Percentiles rank a stretch among this genome's conserved stretches.
These are phyloP conservation scores for Colletes collaris DNA, from an alignment of 2,888 invertebrate genomes.

Conservation along the genomic window DNA sequence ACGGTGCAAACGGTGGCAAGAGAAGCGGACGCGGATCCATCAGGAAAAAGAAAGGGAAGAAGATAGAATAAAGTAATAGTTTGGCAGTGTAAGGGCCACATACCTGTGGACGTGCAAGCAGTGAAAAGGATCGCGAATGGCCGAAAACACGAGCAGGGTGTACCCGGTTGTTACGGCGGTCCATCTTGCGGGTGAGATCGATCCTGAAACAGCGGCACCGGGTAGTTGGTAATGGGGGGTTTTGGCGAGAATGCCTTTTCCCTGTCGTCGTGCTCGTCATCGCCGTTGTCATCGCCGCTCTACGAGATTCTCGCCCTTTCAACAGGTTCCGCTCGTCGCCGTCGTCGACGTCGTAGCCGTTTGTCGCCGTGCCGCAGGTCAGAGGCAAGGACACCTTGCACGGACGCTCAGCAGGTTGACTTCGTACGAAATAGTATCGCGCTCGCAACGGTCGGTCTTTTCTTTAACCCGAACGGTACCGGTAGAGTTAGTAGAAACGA, in stretches of 20 bases:
- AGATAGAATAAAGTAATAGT: too few relatives aligned
- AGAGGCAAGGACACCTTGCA: conserved; percentile 15
- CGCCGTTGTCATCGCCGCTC: conserved; percentile 70
- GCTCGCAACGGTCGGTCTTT: conserved; percentile 14
- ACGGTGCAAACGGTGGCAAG: conserved; percentile 12
- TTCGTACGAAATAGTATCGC: conserved; percentile 4
- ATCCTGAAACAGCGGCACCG: conserved; percentile 73
- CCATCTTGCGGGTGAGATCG: conserved; percentile 73
- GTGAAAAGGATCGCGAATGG: conserved; percentile 75
- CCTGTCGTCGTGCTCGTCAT: conserved; percentile 78
- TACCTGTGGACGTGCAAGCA: conserved; percentile 54
- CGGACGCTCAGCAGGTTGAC: not conserved
- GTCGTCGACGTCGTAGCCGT: conserved; percentile 42
- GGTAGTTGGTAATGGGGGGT: conserved; percentile 82
- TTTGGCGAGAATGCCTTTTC: conserved; percentile 83
- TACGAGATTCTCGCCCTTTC: conserved; percentile 52
- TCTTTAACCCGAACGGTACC: not conserved
- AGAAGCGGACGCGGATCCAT: not conserved
- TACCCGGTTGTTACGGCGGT: conserved; percentile 71
- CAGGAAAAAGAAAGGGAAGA: not conserved
- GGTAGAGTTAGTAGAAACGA: conserved; percentile 22
- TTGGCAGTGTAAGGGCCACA: conserved; percentile 22
- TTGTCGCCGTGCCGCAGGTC: conserved; percentile 36
- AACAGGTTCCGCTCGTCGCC: conserved; percentile 72
- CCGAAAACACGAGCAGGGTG: conserved; percentile 73